Evolutionary conservation across 30 jellyfish, hydroid and myxozoan genomes (phyloP).

Genomic region (Pseudorhiza aurosa): DNA sequence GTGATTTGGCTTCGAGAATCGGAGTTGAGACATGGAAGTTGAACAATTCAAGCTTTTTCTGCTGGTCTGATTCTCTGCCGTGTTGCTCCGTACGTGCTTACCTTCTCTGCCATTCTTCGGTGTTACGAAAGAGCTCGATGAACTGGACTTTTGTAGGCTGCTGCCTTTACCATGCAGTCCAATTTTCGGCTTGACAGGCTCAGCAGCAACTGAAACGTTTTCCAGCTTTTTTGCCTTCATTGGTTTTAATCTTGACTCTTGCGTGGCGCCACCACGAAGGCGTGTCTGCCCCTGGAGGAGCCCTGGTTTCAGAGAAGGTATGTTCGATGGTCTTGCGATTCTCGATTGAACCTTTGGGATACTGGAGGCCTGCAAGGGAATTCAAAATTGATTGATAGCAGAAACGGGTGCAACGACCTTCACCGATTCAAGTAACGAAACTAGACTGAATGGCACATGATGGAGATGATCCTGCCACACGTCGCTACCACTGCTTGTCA

Average conservation of each 20-base stretch:
- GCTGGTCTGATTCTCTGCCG: slow-evolving; percentile 16
- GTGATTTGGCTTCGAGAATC: slow-evolving; percentile 43
- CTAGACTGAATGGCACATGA: too few relatives aligned
- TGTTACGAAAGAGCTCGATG: slow-evolving; percentile 4
- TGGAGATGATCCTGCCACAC: too few relatives aligned
- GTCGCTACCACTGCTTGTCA: too few relatives aligned
- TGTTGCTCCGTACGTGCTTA: background rate
- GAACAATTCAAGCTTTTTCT: slow-evolving; percentile 21
- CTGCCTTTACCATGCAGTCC: background rate
- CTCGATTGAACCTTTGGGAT: slow-evolving; percentile 49
- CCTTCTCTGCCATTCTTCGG: slow-evolving; percentile 23
- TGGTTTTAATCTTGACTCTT: slow-evolving; percentile 61
- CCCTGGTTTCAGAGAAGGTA: slow-evolving; percentile 56
- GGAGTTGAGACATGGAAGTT: slow-evolving; percentile 40
- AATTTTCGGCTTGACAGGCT: background rate
- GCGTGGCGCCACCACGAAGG: slow-evolving; percentile 21
- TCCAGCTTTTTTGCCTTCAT: slow-evolving; percentile 42
- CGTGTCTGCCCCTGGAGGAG: slow-evolving; percentile 37
- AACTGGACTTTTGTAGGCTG: background rate
- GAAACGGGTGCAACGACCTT: too few relatives aligned
- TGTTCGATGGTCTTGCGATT: slow-evolving; percentile 40
- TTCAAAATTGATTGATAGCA: too few relatives aligned
- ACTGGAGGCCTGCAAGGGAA: slow-evolving; percentile 3
- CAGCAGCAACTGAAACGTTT: background rate
- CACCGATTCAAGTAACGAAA: too few relatives aligned